These are phyloP conservation scores for Nycticorax nycticorax DNA, from an alignment of 2,113 vertebrate genomes.

Conservation along the genomic window DNA sequence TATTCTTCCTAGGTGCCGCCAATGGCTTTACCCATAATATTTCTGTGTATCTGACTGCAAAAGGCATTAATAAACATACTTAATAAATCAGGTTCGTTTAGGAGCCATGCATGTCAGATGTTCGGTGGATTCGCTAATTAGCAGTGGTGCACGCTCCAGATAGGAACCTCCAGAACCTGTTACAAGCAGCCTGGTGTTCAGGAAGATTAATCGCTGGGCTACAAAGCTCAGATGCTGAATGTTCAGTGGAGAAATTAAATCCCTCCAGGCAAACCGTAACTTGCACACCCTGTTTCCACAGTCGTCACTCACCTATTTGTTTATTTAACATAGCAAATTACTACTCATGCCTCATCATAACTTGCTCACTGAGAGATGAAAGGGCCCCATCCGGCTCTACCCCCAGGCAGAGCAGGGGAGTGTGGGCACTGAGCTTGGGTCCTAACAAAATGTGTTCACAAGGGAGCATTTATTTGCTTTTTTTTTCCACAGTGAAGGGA, in stretches of 20 bases:
- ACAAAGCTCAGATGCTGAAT: background rate
- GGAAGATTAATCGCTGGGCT: constrained; percentile 38
- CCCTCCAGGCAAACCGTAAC: background rate
- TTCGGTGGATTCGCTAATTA: constrained; percentile 54
- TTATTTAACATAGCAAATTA: constrained; percentile 32
- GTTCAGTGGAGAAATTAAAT: constrained; percentile 24
- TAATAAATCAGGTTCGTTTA: constrained; percentile 68
- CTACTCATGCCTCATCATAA: background rate
- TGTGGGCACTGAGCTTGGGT: background rate
- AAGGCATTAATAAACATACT: constrained; percentile 55
- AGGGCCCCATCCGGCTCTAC: background rate
- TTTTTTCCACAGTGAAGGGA: background rate
- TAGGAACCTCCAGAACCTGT: constrained; percentile 46
- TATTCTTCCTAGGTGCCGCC: constrained; percentile 19
- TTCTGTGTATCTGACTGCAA: background rate
- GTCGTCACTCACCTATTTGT: constrained; percentile 17
- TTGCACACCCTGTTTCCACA: background rate
- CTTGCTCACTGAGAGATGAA: background rate
- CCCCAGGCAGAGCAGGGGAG: background rate
- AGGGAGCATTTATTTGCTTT: background rate
- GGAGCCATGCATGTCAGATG: background rate
- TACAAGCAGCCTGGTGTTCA: constrained; percentile 45
- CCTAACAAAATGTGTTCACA: background rate
- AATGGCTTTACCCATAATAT: constrained; percentile 4
- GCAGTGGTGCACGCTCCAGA: background rate